Conservation (phyloP, 2,888 invertebrate species). For the Aricia artaxerxes region DNA sequence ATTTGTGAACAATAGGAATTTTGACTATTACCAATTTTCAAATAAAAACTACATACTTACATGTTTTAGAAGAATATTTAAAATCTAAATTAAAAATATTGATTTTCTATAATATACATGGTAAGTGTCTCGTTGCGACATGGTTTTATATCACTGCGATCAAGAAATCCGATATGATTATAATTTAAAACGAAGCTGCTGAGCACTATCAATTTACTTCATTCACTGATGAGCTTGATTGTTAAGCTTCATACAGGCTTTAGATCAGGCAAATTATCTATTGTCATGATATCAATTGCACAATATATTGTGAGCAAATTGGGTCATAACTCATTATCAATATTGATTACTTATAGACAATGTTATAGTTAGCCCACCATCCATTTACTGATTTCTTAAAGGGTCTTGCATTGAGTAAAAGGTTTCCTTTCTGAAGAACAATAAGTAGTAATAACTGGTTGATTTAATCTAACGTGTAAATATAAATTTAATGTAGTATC, state of each 20-base stretch:
- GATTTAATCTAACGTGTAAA: too few species aligned
- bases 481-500: too few species aligned
- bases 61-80: too few species aligned
- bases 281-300: conserved; percentile 14
- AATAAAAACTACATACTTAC: too few species aligned
- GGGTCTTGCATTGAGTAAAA: neutral
- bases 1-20: neutral
- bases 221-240: conserved; percentile 21
- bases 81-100: too few species aligned
- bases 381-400: neutral
- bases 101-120: neutral
- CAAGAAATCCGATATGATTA: neutral
- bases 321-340: neutral
- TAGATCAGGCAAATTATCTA: conserved; percentile 5
- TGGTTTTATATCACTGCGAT: neutral
- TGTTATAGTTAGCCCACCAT: neutral
- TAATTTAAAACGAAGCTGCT: neutral
- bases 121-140: neutral
- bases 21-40: neutral
- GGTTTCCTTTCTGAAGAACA: too few species aligned
- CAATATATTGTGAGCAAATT: neutral
- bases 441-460: too few species aligned
- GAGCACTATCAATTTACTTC: conserved; percentile 24
- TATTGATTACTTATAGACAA: neutral
- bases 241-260: conserved; percentile 2